Percentiles rank a stretch among this genome's conserved stretches.
phyloP scores from a whole-genome alignment of 2,888 invertebrate genomes.

The Microctonus hyperodae region DNA sequence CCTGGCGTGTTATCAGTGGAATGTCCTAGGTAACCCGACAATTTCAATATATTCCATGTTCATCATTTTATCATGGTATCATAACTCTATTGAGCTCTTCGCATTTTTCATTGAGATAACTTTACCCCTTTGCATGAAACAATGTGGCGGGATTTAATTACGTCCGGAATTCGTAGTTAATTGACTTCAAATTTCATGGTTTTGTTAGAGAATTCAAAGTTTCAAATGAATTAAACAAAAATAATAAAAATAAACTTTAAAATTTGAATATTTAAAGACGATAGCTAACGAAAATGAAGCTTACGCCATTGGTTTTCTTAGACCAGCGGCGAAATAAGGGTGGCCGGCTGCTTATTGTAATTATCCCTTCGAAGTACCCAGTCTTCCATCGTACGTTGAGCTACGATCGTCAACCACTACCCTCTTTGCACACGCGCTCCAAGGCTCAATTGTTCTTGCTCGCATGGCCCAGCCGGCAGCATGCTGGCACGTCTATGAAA shows the following conservation, averaged over 20 bases:
- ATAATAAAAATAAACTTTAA: neutral
- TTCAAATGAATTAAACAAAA: conserved; percentile 1
- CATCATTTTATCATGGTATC: neutral
- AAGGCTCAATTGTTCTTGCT: conserved; percentile 56
- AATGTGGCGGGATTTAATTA: conserved; percentile 56
- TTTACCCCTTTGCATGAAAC: neutral
- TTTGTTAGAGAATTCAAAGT: neutral
- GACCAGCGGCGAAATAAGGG: conserved; percentile 44
- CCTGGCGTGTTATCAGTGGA: conserved; percentile 14
- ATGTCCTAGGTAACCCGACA: neutral
- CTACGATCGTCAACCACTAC: conserved; percentile 36
- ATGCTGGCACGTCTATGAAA: conserved; percentile 52
- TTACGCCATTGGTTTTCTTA: conserved; percentile 50
- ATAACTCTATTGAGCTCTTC: neutral
- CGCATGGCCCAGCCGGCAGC: conserved; percentile 42
- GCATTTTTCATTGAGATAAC: neutral
- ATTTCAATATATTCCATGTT: neutral
- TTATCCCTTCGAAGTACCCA: conserved; percentile 53
- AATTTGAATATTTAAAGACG: neutral
- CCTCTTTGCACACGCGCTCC: conserved; percentile 52
- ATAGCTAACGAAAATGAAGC: neutral
- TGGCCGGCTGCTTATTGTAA: conserved; percentile 55
- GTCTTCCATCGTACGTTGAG: conserved; percentile 17
- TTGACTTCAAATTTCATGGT: conserved; percentile 52
- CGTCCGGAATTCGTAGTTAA: conserved; percentile 59